Evolutionary conservation across 2,797 vertebrate species (phyloP).

Genomic region (Catharus ustulatus): DNA sequence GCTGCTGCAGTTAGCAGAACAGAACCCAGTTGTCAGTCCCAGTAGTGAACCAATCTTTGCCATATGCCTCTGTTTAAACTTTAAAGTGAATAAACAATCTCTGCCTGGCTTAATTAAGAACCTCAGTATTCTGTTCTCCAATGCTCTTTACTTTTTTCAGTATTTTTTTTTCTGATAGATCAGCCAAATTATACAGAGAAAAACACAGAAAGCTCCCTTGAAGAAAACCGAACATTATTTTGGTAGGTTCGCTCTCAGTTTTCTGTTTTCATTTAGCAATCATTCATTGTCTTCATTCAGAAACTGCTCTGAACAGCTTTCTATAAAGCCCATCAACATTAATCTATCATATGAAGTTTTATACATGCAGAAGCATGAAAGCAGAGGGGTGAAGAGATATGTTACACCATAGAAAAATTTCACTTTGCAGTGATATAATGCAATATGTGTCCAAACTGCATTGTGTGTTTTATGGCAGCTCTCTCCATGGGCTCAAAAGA

Average conservation of each 20-base stretch:
- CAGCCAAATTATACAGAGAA: not conserved
- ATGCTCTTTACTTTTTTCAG: not conserved
- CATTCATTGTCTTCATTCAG: not conserved
- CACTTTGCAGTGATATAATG: not conserved
- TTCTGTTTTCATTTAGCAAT: not conserved
- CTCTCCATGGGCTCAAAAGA: not conserved
- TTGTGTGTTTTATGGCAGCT: not conserved
- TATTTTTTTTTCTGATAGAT: not conserved
- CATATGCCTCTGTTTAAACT: conserved; percentile 21
- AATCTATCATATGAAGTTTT: not conserved
- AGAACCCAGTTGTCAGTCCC: not conserved
- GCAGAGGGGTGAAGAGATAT: not conserved
- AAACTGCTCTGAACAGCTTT: not conserved
- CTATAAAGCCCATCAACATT: not conserved
- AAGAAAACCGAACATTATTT: not conserved
- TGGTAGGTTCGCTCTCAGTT: not conserved
- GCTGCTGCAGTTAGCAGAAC: conserved; percentile 16
- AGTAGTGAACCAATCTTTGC: not conserved
- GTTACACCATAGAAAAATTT: not conserved
- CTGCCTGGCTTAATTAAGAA: conserved; percentile 23
- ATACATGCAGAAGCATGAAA: not conserved
- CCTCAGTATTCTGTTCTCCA: not conserved
- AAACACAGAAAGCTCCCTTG: not conserved
- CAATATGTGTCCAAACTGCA: not conserved
- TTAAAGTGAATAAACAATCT: conserved; percentile 25